These are phyloP conservation scores for Hydriomena furcata DNA, from an alignment of 2,888 invertebrate species.

Conservation along the genomic window DNA sequence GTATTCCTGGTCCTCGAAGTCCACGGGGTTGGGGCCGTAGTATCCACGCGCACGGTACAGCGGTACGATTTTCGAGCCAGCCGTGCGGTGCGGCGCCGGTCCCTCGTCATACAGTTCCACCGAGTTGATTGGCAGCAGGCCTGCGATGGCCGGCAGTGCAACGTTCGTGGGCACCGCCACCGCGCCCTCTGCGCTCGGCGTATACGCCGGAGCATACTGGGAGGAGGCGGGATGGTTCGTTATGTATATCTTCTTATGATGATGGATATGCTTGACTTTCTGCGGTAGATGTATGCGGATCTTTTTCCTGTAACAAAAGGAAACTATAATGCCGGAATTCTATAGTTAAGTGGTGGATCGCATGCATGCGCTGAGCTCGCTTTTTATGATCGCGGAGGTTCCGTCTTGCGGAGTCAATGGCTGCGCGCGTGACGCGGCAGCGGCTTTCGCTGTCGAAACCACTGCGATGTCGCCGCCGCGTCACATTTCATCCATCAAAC, in stretches of 20 bases:
- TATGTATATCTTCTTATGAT: conserved; percentile 81
- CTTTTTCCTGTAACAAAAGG: conserved; percentile 80
- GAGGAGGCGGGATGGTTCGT: conserved; percentile 76
- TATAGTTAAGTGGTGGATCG: conserved; percentile 51
- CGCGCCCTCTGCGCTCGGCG: conserved; percentile 71
- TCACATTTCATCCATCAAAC: conserved; percentile 50
- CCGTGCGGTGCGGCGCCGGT: conserved; percentile 44
- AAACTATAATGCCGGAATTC: conserved; percentile 54
- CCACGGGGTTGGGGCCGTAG: conserved; percentile 69
- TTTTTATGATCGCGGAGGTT: conserved; percentile 55
- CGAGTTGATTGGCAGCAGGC: conserved; percentile 61
- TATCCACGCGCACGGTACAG: conserved; percentile 75
- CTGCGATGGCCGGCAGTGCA: conserved; percentile 60
- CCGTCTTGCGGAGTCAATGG: conserved; percentile 70
- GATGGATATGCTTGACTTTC: conserved; percentile 82
- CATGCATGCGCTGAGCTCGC: conserved; percentile 54
- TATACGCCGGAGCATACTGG: conserved; percentile 75
- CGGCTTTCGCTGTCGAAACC: conserved; percentile 68
- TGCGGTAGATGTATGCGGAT: conserved; percentile 83
- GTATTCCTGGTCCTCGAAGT: conserved; percentile 67
- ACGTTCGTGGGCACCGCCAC: conserved; percentile 66
- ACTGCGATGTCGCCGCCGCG: conserved; percentile 46
- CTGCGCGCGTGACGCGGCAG: conserved; percentile 65
- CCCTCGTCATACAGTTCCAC: conserved; percentile 65
- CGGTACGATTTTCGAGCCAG: conserved; percentile 70